Evolutionary conservation across 2,797 vertebrate genomes (phyloP), one percentile per base, ranked within the genome.

Genomic region (Myotis vivesi): DNA sequence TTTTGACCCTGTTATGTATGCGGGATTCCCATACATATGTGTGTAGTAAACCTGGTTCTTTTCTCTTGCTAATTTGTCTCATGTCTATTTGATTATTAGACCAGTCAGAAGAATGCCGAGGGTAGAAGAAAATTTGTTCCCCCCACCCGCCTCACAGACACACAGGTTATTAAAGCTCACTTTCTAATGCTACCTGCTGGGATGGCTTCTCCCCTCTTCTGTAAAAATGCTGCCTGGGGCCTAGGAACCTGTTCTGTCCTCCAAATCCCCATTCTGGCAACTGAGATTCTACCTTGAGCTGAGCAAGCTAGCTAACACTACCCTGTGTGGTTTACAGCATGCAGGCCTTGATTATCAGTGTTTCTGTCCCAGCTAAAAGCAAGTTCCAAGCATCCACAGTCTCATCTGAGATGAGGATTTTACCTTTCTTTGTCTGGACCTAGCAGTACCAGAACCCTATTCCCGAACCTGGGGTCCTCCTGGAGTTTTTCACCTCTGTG

Each of bases 171-270:
- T 51, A 12, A 1, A 64, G 4, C 13, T 66, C 55, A 57, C 4
- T 62, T 77, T 69, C n/a, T 53, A 53, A n/a, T 44, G n/a, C 5
- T 0, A 0, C 12, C 25, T 66, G 3, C 33, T 28, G 2, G 53
- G 17, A 7, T 41, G 8, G 6, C 5, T 53, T 75, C 13, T 38
- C 3, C 9, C 55, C 11, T 66, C 23, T 59, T 30, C 16, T 46
- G 0, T 17, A 53, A 12, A 1, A 8, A 46, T 30, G 36, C 15
- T 28, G 19, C 10, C 5, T 33, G 13, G 2, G 28, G 30, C 19
- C 30, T 1, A 10, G 22, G 36, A 25, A 22, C 46, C 33, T 3
- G n/a, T 55, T 15, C 36, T 66, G 23, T 23, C 6, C 36, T 36
- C 23, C 9, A 72, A 8, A 64, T 6, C 13, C 53, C 23, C n/a